Conservation (phyloP, 2,888 invertebrate genomes). For the Calameuta filiformis region DNA sequence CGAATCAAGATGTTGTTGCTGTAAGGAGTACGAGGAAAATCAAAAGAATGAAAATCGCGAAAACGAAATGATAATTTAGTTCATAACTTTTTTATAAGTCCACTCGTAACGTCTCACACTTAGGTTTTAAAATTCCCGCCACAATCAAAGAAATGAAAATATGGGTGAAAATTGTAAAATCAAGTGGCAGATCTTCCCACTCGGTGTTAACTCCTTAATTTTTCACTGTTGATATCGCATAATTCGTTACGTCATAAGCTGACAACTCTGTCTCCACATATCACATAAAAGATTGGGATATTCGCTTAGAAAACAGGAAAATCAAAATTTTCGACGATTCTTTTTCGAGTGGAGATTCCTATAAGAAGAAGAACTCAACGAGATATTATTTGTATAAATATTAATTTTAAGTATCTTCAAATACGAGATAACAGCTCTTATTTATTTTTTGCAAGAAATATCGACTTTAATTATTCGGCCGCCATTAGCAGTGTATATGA, state of each 20-base stretch:
- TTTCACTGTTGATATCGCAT: conserved; percentile 2
- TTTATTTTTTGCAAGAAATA: not conserved
- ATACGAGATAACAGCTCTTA: not conserved
- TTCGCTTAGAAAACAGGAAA: not conserved
- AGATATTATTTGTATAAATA: not conserved
- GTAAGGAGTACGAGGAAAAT: conserved; percentile 58
- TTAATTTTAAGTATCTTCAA: not conserved
- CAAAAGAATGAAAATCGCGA: conserved; percentile 61
- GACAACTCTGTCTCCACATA: not conserved
- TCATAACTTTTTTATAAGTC: not conserved
- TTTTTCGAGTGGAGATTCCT: not conserved
- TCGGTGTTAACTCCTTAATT: not conserved
- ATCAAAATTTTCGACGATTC: conserved; percentile 11
- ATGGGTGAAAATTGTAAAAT: not conserved
- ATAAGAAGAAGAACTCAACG: not conserved
- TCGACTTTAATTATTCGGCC: not conserved
- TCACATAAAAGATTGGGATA: not conserved
- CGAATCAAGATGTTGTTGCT: conserved; percentile 51
- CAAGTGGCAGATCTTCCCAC: not conserved
- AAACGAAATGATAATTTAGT: conserved; percentile 60
- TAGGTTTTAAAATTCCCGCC: not conserved
- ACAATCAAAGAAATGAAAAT: not conserved
- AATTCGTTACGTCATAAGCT: conserved; percentile 9
- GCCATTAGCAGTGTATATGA: not conserved
- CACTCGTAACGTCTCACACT: not conserved